A percentile compares a stretch with the other conserved stretches of the same genome.
Conservation (phyloP, 2,797 vertebrate species). For the Leuciscus waleckii region DNA sequence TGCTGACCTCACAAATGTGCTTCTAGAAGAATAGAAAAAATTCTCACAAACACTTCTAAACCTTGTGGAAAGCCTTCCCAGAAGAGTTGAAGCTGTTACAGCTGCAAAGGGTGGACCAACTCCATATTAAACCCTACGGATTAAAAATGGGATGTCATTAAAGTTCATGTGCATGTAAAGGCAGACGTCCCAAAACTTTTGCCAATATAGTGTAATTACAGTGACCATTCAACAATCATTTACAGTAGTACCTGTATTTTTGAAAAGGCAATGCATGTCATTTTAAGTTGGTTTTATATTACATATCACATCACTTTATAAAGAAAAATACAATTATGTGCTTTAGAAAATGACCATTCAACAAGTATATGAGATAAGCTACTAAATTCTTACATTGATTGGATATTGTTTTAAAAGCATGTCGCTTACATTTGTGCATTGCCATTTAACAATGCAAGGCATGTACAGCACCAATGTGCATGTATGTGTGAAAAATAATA, state of each 20-base stretch:
- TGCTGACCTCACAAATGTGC: too few species aligned
- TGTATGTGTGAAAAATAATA: constrained; percentile 17
- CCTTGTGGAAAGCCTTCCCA: too few species aligned
- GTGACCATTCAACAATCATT: not conserved
- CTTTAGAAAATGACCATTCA: not conserved
- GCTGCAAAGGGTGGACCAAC: too few species aligned
- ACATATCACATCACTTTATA: not conserved
- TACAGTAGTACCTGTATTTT: not conserved
- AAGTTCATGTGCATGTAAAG: too few species aligned
- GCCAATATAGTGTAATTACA: not conserved
- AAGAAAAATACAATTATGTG: not conserved
- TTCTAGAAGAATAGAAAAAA: too few species aligned
- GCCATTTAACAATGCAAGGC: not conserved
- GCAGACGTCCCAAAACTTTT: too few species aligned
- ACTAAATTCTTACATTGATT: not conserved
- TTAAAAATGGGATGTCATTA: too few species aligned
- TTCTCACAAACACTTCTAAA: too few species aligned
- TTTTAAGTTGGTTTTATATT: not conserved
- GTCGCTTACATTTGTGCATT: not conserved
- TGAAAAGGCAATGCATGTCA: not conserved
- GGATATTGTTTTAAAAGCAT: not conserved
- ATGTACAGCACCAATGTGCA: not conserved
- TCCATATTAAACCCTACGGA: too few species aligned
- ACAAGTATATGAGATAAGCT: not conserved
- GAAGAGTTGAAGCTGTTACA: too few species aligned